phyloP scores from a whole-genome alignment of 2,113 vertebrate genomes.

The Machaerirhynchus nigripectus region DNA sequence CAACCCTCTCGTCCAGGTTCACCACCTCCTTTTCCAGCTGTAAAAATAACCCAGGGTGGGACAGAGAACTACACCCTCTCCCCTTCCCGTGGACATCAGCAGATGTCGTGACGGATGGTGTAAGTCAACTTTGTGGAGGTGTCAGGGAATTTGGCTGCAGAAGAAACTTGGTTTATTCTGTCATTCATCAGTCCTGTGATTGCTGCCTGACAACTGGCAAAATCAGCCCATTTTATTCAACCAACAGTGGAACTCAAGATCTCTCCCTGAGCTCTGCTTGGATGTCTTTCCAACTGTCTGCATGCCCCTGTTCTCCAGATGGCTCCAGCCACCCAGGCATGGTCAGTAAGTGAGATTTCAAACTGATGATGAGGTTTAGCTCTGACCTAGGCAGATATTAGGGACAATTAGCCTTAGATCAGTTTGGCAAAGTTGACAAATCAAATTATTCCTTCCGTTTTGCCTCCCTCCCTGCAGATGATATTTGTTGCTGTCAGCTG shows the following conservation, averaged over 20 bases:
- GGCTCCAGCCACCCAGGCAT: background rate
- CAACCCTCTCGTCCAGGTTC: background rate
- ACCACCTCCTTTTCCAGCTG: slow-evolving; percentile 33
- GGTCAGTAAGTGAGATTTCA: background rate
- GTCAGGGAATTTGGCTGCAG: slow-evolving; percentile 50
- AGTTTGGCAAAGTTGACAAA: background rate
- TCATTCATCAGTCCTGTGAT: slow-evolving; percentile 37
- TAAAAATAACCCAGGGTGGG: slow-evolving; percentile 59
- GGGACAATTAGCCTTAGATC: background rate
- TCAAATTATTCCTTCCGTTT: background rate
- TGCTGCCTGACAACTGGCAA: slow-evolving; percentile 47
- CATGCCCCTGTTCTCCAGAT: background rate
- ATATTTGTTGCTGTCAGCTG: background rate
- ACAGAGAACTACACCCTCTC: background rate
- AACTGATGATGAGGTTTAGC: background rate
- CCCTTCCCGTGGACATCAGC: slow-evolving; percentile 26
- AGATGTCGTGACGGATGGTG: slow-evolving; percentile 26
- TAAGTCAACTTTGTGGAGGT: slow-evolving; percentile 37
- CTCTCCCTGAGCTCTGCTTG: background rate
- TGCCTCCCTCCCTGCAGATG: background rate
- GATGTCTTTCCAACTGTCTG: background rate
- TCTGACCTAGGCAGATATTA: background rate
- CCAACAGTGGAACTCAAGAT: background rate
- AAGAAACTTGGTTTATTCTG: slow-evolving; percentile 8
- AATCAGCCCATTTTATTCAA: slow-evolving; percentile 16